Base-by-base conservation (phyloP, 2,797 vertebrate genomes). In the Gymnoscopelus microlampas region DNA sequence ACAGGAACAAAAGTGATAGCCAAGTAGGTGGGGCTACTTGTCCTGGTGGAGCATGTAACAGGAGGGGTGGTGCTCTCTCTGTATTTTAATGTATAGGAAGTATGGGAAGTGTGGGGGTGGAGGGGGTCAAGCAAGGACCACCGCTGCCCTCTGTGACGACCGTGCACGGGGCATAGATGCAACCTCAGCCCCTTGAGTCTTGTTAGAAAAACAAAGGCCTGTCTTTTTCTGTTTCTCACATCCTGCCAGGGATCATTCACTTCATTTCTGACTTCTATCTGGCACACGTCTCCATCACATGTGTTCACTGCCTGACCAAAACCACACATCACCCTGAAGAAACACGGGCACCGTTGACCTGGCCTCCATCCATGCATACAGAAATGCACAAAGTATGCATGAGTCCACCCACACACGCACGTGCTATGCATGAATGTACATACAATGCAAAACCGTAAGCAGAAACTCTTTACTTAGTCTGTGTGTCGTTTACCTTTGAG, bases 1-100 rank as follows among this genome's bases (percentile, higher is more conserved):
- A 87, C 73, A 83, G 76, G 77, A 87, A 87, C 84, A 87, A 81
- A 87, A 87, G 88, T 71, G 86, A 88, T 86, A 84, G 79, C 82
- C 83, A 81, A 51, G 82, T 35, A 88, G 87, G 85, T 81, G 88
- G 81, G 78, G 83, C 81, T 73, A 71, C 82, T 69, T 78, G 77
- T 83, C 88, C 67, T 74, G 74, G 80, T 68, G 73, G 78, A 85
- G 75, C 82, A 62, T 86, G 80, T 76, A 77, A 73, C 72, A 23
- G 80, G 82, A 83, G 78, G 80, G 71, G 68, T 79, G 81, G 72
- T 69, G 74, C 79, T 87, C 66, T 56, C 84, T 86, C 82, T 81
- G 70, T 79, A 68, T 75, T 68, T 66, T 6, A 68, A 65, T 59
- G 73, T 80, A 69, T 72, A 44, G 62, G 60, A 64, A 64, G 57